Evolutionary conservation across 2,888 invertebrate species (phyloP).

Genomic region (Pristionchus mayeri): DNA sequence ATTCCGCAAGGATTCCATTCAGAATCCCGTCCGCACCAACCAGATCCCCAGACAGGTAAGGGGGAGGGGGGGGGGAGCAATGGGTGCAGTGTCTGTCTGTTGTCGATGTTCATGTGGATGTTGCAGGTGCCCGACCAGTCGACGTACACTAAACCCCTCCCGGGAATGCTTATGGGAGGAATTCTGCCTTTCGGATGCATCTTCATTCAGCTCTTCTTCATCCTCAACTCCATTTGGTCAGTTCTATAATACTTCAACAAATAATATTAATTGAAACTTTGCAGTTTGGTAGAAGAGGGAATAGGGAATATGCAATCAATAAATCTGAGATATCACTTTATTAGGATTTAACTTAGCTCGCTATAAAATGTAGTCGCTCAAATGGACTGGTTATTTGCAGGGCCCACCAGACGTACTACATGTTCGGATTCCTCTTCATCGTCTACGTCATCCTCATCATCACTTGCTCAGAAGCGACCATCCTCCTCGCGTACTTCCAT

Average conservation of each 20-base stretch:
- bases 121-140: constrained; percentile 91
- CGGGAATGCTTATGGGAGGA: constrained; percentile 95
- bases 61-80: too few relatives aligned
- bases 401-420: constrained; percentile 96
- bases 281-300: too few relatives aligned
- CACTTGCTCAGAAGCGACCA: constrained; percentile 98
- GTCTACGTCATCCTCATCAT: constrained; percentile 97
- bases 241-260: too few relatives aligned
- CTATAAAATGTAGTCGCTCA: too few relatives aligned
- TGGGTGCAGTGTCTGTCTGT: too few relatives aligned
- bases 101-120: neutral
- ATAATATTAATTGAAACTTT: too few relatives aligned
- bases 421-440: constrained; percentile 98
- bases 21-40: constrained; percentile 97
- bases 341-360: too few relatives aligned
- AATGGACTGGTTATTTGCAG: constrained; percentile 76
- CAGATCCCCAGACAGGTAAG: constrained; percentile 91
- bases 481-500: constrained; percentile 98
- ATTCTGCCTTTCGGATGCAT: constrained; percentile 98
- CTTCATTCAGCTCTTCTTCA: constrained; percentile 98
- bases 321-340: too few relatives aligned
- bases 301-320: too few relatives aligned
- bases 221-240: constrained; percentile 97
- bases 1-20: constrained; percentile 93
- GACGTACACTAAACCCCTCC: constrained; percentile 92